Evolutionary conservation across 2,797 vertebrate genomes (phyloP).

Genomic region (Sebastes iracundus): DNA sequence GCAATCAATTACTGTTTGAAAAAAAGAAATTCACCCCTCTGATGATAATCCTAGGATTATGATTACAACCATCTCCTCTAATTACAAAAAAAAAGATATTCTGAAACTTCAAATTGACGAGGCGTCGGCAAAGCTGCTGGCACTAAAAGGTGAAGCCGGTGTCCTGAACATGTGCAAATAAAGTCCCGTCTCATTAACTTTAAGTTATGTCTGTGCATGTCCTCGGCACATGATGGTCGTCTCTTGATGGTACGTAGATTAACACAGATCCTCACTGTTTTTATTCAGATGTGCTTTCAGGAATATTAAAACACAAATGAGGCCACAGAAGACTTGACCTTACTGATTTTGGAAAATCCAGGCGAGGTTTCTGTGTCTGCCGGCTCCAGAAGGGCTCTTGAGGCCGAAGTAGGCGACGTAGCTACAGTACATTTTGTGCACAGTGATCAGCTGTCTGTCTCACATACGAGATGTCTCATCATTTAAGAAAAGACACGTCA

Average conservation of each 20-base stretch:
- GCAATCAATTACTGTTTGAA: slow-evolving; percentile 19
- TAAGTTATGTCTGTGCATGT: slow-evolving; percentile 81
- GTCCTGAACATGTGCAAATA: slow-evolving; percentile 75
- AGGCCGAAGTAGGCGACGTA: too few relatives aligned
- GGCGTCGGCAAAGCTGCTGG: slow-evolving; percentile 25
- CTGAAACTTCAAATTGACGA: slow-evolving; percentile 43
- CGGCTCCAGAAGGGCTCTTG: too few relatives aligned
- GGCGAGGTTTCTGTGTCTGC: not conserved
- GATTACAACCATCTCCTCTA: slow-evolving; percentile 6
- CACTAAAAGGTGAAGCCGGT: slow-evolving; percentile 48
- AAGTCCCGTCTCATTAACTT: slow-evolving; percentile 76
- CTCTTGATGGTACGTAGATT: slow-evolving; percentile 66
- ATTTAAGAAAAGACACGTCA: too few relatives aligned
- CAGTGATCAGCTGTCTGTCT: too few relatives aligned
- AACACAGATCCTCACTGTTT: slow-evolving; percentile 69
- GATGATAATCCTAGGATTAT: slow-evolving; percentile 30
- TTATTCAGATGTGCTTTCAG: slow-evolving; percentile 70
- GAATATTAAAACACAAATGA: slow-evolving; percentile 67
- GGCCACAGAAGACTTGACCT: slow-evolving; percentile 54
- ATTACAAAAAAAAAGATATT: slow-evolving; percentile 21
- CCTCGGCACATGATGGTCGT: slow-evolving; percentile 58
- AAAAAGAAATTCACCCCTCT: slow-evolving; percentile 14
- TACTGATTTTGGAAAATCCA: slow-evolving; percentile 15
- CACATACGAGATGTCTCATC: too few relatives aligned
- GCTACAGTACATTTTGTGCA: too few relatives aligned